Evolutionary conservation across 64 coral and sea anemone species (phyloP), one percentile per base, ranked within the genome.

Genomic region (Trachythela sp.): DNA sequence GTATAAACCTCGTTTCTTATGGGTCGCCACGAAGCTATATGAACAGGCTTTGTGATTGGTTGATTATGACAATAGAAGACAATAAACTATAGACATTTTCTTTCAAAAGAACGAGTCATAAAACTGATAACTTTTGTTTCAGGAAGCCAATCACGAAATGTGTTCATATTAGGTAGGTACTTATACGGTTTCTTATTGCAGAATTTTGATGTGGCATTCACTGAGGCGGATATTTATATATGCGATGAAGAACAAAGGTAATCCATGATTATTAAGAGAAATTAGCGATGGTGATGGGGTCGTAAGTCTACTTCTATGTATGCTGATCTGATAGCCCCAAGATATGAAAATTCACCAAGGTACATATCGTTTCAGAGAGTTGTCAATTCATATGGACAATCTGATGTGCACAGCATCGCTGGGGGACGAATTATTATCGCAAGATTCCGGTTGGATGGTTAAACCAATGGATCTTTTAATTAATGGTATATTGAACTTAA

Each of bases 221-320:
- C 75, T 80, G 75, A 80, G 13, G 9, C 75, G 13, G 75, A 80
- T 35, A 22, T 80, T 0, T 80, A 37, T 37, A 80, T 80, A 15
- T 80, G 75, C 30, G 75, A 80, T 39, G 33, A 80, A 80, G 75
- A 80, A 35, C 75, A 80, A 80, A 80, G 75, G 75, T 80, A 30
- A 10, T 80, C 20, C 10, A 18, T 36, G 20, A 37, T 15, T 9
- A 45, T 45, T 6, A 45, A 45, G 4, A 45, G 42, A 45, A 45
- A 45, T 45, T n/a, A n/a, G n/a, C n/a, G n/a, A n/a, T n/a, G n/a
- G n/a, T n/a, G n/a, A n/a, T n/a, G n/a, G n/a, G n/a, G n/a, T n/a
- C n/a, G n/a, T n/a, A n/a, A n/a, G n/a, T n/a, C n/a, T n/a, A n/a
- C n/a, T n/a, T n/a, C n/a, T n/a, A n/a, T n/a, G n/a, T n/a, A n/a